Evolutionary conservation across 1,140 invertebrate species (phyloP), one percentile per base, ranked within the genome.

Genomic region (Drosophila micromelanica): DNA sequence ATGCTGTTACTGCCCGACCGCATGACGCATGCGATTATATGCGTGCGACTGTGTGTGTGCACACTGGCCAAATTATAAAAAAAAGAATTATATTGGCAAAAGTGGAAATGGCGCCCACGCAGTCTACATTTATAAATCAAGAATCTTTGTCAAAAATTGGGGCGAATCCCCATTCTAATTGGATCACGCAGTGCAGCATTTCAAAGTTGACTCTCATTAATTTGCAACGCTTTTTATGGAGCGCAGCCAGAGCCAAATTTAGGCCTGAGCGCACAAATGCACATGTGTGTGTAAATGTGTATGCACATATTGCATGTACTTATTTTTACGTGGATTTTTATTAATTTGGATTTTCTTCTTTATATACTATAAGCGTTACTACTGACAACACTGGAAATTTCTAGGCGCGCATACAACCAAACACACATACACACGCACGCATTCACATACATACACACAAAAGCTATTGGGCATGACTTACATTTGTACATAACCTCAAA

Each of bases 181-280:
- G 57, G 64, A 56, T 20, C 42, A 55, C 20, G 42, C 43, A 73
- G 30, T 74, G 71, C 57, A 74, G 45, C 51, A 62, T 57, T 57
- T 57, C 43, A 56, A 74, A 51, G 57, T 62, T 46, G 65, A 7
- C 49, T 38, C 43, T 85, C 48, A 77, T 80, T 74, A 62, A 74
- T 77, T 75, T 78, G 82, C 57, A 78, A 87, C 81, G 64, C 82
- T 87, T 81, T 86, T 86, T 86, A 81, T 87, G 78, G 78, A 86
- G 67, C 42, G 59, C 82, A 76, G n/a, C 45, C 70, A 70, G 32
- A 68, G 51, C 81, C 81, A 81, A 81, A 86, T 86, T 87, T 86
- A 87, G 81, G 81, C 81, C 70, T 73, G 48, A 52, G 46, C 51
- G 40, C 37, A 78, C 63, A 68, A 46, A 76, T 56, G 17, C 48